Base-by-base conservation (phyloP, 2,888 invertebrate genomes). In the Harpagoxenus sublaevis region DNA sequence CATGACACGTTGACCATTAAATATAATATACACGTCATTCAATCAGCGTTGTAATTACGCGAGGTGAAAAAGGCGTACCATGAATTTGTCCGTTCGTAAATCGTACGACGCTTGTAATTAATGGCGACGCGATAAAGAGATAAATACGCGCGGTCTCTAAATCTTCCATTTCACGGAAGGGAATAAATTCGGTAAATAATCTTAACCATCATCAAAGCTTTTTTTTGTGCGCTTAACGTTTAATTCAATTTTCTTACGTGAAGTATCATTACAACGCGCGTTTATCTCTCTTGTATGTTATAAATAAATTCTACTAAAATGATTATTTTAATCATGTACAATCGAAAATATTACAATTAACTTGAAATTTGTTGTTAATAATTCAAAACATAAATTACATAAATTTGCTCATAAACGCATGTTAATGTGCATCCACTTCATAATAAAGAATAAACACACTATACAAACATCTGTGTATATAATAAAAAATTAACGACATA, bases 11-110 rank as follows among this genome's bases (percentile, higher is more conserved):
- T 82, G 90, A 84, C 83, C 84, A 84, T 65, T 66, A 83, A 84
- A 88, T 79, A 89, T 86, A 89, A 88, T 89, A 84, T 73, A 84
- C 73, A 55, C 65, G 75, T 74, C 60, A 71, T 84, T 70, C 74
- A 55, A 84, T 62, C 48, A 73, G 63, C 86, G 60, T 84, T 75
- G 51, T 88, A 88, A 89, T 89, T 89, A 86, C 70, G 74, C 51
- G 77, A 78, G 12, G 35, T 53, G 68, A 45, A 57, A 77, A 78
- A 87, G 85, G 74, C 82, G 65, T 71, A 75, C n/a, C 83, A 42
- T 73, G 83, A 82, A 86, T 89, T 89, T 88, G 55, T 86, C 73
- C 65, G 88, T 83, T 73, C 83, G 82, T 83, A 84, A 88, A 86
- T 86, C 70, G 48, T 28, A 48, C 81, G 73, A 77, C 71, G 82